These are phyloP conservation scores for Cyprinodon brontotheroides DNA, from an alignment of 2,113 vertebrate genomes.

Conservation along the genomic window DNA sequence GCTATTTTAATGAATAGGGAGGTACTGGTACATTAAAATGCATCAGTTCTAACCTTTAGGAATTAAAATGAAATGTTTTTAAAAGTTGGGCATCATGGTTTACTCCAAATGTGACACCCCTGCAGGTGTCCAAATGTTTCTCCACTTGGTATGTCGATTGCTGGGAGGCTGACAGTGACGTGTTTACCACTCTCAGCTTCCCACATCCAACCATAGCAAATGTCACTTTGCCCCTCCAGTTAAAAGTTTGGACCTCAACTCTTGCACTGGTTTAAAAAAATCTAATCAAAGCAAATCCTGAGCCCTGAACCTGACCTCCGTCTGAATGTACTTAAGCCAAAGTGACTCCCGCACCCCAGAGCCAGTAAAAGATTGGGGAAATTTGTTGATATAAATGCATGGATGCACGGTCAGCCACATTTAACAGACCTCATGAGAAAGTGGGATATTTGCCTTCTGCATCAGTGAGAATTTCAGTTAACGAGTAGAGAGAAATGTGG, in stretches of 20 bases:
- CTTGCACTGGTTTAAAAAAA: conserved; percentile 19
- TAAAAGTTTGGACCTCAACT: conserved; percentile 26
- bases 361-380: conserved; percentile 26
- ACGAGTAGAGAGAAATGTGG: conserved; percentile 33
- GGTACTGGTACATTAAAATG: background rate
- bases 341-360: conserved; percentile 27
- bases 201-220: conserved; percentile 13
- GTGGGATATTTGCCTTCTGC: conserved; percentile 49
- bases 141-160: background rate
- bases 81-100: conserved; percentile 7
- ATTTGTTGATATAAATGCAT: conserved; percentile 35
- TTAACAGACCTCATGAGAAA: conserved; percentile 41
- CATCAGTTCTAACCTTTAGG: background rate
- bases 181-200: conserved; percentile 47
- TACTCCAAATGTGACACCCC: background rate
- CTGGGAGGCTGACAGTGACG: conserved; percentile 38
- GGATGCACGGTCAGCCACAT: conserved; percentile 40
- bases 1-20: background rate
- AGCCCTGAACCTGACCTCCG: conserved; percentile 14
- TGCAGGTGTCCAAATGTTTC: conserved; percentile 8
- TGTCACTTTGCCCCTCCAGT: conserved; percentile 31
- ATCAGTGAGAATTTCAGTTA: conserved; percentile 57
- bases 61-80: background rate
- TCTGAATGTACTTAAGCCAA: conserved; percentile 17
- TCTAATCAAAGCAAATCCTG: conserved; percentile 22